These are phyloP conservation scores for Psylliodes chrysocephalus DNA, from an alignment of 2,888 invertebrate species.

Conservation along the genomic window DNA sequence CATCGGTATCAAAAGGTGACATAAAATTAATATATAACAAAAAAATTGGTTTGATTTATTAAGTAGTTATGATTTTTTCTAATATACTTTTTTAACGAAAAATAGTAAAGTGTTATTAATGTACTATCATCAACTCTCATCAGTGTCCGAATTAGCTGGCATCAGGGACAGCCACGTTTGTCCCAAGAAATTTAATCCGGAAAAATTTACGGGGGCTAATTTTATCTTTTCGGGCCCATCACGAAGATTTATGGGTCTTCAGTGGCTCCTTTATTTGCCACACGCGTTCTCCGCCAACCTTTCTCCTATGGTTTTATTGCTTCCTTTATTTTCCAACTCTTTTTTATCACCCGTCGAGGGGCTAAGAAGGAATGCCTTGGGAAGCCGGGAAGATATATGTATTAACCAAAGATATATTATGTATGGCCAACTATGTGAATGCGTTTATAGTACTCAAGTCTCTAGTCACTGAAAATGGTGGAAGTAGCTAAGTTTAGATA, in stretches of 20 bases:
- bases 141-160: background rate
- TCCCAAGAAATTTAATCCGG: conserved; percentile 39
- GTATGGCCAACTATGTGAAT: too few species aligned
- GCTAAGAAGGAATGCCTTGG: background rate
- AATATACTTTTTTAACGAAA: too few species aligned
- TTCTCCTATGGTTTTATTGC: background rate
- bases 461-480: too few species aligned
- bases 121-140: background rate
- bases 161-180: background rate
- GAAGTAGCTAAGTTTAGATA: too few species aligned
- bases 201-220: conserved; percentile 42
- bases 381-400: background rate
- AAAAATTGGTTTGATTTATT: too few species aligned
- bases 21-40: too few species aligned
- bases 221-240: conserved; percentile 42
- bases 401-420: too few species aligned
- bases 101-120: too few species aligned
- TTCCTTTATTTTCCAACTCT: background rate
- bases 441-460: too few species aligned
- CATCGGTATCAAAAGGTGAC: too few species aligned
- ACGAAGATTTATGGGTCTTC: conserved; percentile 35
- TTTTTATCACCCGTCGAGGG: background rate
- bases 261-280: conserved; percentile 16
- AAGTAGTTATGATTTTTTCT: too few species aligned
- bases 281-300: background rate